Conservation (phyloP, 2,113 vertebrate genomes). For the Myrmophylax atrothorax region DNA sequence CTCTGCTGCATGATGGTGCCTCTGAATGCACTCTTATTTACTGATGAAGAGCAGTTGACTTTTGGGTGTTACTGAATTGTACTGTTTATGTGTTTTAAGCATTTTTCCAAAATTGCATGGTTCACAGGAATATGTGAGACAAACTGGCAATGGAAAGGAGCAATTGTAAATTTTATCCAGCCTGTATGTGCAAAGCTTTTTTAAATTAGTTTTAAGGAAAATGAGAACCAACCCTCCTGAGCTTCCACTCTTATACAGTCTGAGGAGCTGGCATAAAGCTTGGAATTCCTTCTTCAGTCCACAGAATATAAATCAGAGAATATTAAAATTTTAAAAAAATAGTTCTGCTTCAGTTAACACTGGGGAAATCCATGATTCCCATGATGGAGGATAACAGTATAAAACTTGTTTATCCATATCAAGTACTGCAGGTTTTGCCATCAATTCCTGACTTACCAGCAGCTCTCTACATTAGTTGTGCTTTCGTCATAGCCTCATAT, state of each 20-base stretch:
- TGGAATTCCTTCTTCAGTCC: neutral
- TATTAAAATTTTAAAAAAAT: neutral
- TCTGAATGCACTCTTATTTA: neutral
- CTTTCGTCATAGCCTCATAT: neutral
- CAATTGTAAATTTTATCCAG: neutral
- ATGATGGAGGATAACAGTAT: neutral
- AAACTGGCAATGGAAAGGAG: neutral
- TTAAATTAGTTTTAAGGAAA: neutral
- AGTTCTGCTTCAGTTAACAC: neutral
- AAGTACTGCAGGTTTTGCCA: neutral
- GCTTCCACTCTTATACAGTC: neutral
- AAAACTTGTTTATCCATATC: neutral
- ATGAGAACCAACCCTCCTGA: neutral
- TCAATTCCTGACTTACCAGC: neutral
- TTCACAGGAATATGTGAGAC: neutral
- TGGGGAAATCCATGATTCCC: neutral
- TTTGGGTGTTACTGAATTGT: neutral
- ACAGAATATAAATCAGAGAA: neutral
- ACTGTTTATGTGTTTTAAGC: neutral
- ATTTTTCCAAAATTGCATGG: neutral
- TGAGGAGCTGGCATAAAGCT: neutral
- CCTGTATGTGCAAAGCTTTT: neutral
- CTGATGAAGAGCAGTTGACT: neutral
- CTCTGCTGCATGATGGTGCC: neutral
- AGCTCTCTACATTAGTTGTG: neutral